Evolutionary conservation across 1,140 invertebrate genomes (phyloP), one percentile per base, ranked within the genome.

Genomic region (Phthorimaea operculella): DNA sequence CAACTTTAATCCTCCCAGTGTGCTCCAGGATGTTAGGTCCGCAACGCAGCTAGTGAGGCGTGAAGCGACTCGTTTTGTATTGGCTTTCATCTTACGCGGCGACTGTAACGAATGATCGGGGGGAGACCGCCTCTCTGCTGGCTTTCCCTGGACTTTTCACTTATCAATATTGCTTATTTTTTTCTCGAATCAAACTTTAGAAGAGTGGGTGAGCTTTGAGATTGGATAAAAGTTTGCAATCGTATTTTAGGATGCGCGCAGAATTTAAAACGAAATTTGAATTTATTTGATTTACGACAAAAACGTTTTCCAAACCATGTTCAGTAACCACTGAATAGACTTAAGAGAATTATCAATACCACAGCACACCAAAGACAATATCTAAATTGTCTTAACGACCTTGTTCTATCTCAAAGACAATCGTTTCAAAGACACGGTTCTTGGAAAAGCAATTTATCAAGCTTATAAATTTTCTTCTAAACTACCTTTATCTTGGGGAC

Each of bases 81-180:
- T 66, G 58, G 65, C 79, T 83, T 83, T 79, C 79, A 83, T 79
- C 76, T 76, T 67, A 69, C 70, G 73, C 77, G 70, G 59, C 70
- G 69, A 72, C 77, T 79, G 75, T 83, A 76, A 80, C 75, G 78
- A 79, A 80, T 74, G 75, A 75, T 72, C 36, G 60, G 54, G 60
- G 70, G 39, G 51, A 51, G 48, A 18, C 42, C 10, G n/a, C 33
- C 39, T 21, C 33, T 33, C 48, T 21, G 48, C 33, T 28, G 28
- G 52, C 54, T 18, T 57, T 48, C 51, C 18, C 28, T 47, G 68
- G 55, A 62, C 60, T 63, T 67, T 61, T 53, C 49, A 63, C 34
- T 65, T 64, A 47, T 47, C 9, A 47, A 14, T 47, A 8, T 47
- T 17, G 16, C 16, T n/a, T 10, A 10, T 39, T 39, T 39, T 12